These are phyloP conservation scores for Zapornia atra DNA, from an alignment of 2,113 vertebrate species.

Conservation along the genomic window DNA sequence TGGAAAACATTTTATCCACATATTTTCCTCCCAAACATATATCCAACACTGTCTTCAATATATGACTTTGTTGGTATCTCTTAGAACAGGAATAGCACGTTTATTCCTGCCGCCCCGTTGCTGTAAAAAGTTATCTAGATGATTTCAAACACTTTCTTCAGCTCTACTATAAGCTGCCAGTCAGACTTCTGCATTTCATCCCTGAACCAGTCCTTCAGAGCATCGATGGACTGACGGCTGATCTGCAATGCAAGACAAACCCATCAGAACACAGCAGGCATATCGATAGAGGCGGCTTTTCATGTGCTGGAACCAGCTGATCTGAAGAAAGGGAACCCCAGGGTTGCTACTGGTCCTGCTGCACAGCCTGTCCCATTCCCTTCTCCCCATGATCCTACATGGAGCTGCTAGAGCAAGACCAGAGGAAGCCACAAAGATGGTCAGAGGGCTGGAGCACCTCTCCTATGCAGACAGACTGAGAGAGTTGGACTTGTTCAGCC, in stretches of 20 bases:
- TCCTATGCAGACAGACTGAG: too few relatives aligned
- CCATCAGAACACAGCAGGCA: not conserved
- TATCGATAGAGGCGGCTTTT: not conserved
- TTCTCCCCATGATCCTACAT: not conserved
- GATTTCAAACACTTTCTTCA: constrained; percentile 99
- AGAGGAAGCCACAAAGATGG: too few relatives aligned
- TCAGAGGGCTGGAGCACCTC: too few relatives aligned
- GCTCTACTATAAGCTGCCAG: constrained; percentile 98
- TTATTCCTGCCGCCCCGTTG: constrained; percentile 64
- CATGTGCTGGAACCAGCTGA: accelerated
- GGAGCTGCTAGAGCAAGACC: too few relatives aligned
- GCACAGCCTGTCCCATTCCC: not conserved
- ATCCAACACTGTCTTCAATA: constrained; percentile 71
- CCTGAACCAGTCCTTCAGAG: constrained; percentile 98
- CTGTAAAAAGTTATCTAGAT: constrained; percentile 81
- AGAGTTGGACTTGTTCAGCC: too few relatives aligned
- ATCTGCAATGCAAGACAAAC: constrained; percentile 80
- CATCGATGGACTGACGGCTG: constrained; percentile 94
- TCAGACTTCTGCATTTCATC: constrained; percentile 97
- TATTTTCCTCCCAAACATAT: constrained; percentile 74
- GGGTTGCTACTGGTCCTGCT: too few relatives aligned
- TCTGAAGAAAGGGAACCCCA: not conserved
- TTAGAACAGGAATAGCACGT: constrained; percentile 55
- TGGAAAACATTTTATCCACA: constrained; percentile 87
- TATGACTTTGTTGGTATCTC: constrained; percentile 67